These are phyloP conservation scores for Triops longicaudatus DNA, from an alignment of 1,140 invertebrate genomes.

Conservation along the genomic window DNA sequence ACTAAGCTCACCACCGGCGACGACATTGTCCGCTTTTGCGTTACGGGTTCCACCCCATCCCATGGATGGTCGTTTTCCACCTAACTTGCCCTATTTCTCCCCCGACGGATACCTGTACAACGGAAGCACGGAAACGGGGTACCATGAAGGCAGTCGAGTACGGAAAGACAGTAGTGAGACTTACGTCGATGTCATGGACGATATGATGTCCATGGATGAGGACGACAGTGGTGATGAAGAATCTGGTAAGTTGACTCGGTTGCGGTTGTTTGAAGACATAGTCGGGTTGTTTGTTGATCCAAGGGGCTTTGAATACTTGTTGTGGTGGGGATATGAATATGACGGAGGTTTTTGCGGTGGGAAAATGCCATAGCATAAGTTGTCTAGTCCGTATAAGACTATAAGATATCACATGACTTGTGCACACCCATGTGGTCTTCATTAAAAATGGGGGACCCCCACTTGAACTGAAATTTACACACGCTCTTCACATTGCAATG, in stretches of 20 bases:
- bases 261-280: background rate
- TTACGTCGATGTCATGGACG: background rate
- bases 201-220: conserved; percentile 3
- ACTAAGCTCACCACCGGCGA: conserved; percentile 24
- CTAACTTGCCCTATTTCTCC: conserved; percentile 26
- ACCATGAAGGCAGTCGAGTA: background rate
- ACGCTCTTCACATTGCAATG: conserved; percentile 14
- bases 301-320: background rate
- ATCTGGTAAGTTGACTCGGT: background rate
- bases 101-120: conserved; percentile 28
- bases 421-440: conserved; percentile 2
- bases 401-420: background rate
- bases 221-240: background rate
- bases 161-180: conserved; percentile 1
- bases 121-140: conserved; percentile 36
- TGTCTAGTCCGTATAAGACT: background rate
- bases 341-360: background rate
- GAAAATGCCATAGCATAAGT: background rate
- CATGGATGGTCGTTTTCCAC: conserved; percentile 12
- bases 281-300: background rate
- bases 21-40: conserved; percentile 29
- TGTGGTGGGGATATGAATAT: background rate
- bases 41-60: conserved; percentile 17
- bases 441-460: background rate
- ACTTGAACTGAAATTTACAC: conserved; percentile 2